Evolutionary conservation across 2,888 invertebrate species (phyloP).

Genomic region (Brachypterus glaber): DNA sequence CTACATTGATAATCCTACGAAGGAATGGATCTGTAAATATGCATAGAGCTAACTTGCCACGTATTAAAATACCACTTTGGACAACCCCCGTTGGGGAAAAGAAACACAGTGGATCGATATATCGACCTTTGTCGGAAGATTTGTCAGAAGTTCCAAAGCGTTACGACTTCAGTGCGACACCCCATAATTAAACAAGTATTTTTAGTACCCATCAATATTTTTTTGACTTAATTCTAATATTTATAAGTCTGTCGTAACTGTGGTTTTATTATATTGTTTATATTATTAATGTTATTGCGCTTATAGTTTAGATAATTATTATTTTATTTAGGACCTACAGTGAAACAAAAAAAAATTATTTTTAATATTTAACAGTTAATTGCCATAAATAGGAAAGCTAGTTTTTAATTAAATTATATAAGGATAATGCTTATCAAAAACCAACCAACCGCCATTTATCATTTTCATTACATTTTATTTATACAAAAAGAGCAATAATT

Average conservation of each 20-base stretch:
- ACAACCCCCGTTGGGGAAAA: constrained; percentile 42
- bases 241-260: constrained; percentile 1
- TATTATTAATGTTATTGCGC: constrained; percentile 24
- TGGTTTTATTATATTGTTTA: constrained; percentile 6
- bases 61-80: constrained; percentile 36
- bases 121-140: constrained; percentile 70
- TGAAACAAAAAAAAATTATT: too few relatives aligned
- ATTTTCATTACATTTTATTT: too few relatives aligned
- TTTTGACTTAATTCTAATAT: not conserved
- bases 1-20: constrained; percentile 33
- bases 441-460: too few relatives aligned
- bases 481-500: too few relatives aligned
- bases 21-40: constrained; percentile 30
- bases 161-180: constrained; percentile 43
- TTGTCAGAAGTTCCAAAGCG: constrained; percentile 60
- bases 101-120: constrained; percentile 66
- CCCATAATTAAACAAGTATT: too few relatives aligned
- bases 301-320: constrained; percentile 19
- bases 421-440: too few relatives aligned
- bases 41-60: constrained; percentile 33
- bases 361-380: too few relatives aligned
- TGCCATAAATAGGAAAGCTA: too few relatives aligned
- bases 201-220: constrained; percentile 4
- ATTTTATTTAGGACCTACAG: too few relatives aligned
- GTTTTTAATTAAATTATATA: too few relatives aligned